These are phyloP conservation scores for Habrosyne pyritoides DNA, from an alignment of 2,888 invertebrate genomes.

Conservation along the genomic window DNA sequence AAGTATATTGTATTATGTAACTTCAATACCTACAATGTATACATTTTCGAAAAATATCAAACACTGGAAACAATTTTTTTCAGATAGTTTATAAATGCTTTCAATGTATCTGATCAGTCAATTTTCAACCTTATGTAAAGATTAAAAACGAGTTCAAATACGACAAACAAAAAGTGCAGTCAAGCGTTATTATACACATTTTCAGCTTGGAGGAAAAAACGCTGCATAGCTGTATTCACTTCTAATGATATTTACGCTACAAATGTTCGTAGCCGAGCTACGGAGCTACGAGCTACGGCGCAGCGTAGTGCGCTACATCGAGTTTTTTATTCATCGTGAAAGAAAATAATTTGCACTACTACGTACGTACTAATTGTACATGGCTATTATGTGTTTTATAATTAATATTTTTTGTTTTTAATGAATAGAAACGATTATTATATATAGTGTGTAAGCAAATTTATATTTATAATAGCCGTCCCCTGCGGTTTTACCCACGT, in stretches of 20 bases:
- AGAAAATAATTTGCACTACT: neutral
- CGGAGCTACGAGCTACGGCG: slow-evolving; percentile 13
- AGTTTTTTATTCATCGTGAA: neutral
- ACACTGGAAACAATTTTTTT: too few relatives aligned
- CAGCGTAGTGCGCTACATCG: slow-evolving; percentile 10
- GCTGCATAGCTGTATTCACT: neutral
- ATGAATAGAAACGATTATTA: neutral
- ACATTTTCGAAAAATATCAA: too few relatives aligned
- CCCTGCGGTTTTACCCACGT: too few relatives aligned
- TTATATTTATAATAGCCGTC: too few relatives aligned
- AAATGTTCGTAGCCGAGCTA: slow-evolving; percentile 11
- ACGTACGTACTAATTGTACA: neutral
- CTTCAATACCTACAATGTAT: too few relatives aligned
- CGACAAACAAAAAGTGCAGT: neutral
- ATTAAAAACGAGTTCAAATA: neutral
- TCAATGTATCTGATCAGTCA: neutral
- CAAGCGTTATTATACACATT: neutral
- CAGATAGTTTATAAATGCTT: too few relatives aligned
- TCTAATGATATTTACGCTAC: neutral
- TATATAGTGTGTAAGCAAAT: too few relatives aligned
- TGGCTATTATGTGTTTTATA: neutral
- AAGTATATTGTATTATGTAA: neutral
- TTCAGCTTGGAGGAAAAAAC: neutral
- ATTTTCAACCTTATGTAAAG: neutral
- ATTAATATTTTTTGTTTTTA: neutral